These are phyloP conservation scores for Lasioglossum oenotherae DNA, from an alignment of 2,888 invertebrate genomes.

Conservation along the genomic window DNA sequence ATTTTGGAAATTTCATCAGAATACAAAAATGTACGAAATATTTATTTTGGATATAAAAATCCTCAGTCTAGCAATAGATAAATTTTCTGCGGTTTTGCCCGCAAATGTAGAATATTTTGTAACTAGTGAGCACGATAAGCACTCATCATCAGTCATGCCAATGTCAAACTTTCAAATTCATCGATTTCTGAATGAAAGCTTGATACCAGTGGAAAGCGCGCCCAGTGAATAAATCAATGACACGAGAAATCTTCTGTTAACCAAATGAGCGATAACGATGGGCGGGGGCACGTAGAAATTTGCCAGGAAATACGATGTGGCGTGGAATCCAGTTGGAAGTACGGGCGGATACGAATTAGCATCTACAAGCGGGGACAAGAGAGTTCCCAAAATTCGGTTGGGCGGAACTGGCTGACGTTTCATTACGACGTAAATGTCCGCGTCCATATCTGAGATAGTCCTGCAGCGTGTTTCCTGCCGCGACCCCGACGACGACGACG, in stretches of 20 bases:
- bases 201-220: background rate
- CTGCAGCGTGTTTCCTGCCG: conserved; percentile 34
- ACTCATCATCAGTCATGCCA: background rate
- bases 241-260: conserved; percentile 4
- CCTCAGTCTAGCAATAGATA: background rate
- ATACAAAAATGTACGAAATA: background rate
- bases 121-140: background rate
- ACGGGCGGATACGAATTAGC: conserved; percentile 58
- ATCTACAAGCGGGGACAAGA: conserved; percentile 47
- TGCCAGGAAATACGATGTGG: conserved; percentile 20
- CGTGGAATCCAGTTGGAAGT: conserved; percentile 49
- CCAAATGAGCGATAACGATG: conserved; percentile 37
- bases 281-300: conserved; percentile 28
- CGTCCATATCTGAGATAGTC: conserved; percentile 65
- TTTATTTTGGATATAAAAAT: background rate
- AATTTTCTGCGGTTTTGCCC: background rate
- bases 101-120: background rate
- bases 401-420: conserved; percentile 61
- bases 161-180: background rate
- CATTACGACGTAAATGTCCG: conserved; percentile 68
- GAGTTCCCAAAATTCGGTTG: conserved; percentile 55
- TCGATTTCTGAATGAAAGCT: background rate
- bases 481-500: background rate
- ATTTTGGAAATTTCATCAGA: no score
- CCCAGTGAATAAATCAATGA: conserved; percentile 20